Evolutionary conservation across 92 coral and sea anemone species (phyloP).

Genomic region (Zoanthus sansibaricus): DNA sequence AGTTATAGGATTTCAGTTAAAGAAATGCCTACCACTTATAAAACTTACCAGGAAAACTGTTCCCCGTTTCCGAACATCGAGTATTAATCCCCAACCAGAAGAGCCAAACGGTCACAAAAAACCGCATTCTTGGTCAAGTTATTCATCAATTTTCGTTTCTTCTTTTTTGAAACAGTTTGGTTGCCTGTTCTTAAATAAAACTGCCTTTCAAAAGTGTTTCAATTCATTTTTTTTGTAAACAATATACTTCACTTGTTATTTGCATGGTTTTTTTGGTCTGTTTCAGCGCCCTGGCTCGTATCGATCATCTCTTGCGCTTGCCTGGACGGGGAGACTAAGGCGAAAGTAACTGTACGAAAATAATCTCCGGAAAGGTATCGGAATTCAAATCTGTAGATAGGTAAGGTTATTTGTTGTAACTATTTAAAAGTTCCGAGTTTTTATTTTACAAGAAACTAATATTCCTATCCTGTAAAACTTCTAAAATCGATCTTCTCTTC

Average conservation of each 20-base stretch:
- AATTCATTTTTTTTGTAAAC: neutral
- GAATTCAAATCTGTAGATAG: neutral
- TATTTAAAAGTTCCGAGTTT: no score
- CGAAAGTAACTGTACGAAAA: neutral
- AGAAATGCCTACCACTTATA: neutral
- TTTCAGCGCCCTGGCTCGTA: neutral
- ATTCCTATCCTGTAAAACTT: no score
- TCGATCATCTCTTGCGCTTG: neutral
- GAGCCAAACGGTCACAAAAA: constrained; percentile 25
- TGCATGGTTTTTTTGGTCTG: neutral
- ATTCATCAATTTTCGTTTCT: neutral
- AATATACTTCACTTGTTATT: neutral
- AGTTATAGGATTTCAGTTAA: neutral
- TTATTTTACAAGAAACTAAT: no score
- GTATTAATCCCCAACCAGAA: constrained; percentile 19
- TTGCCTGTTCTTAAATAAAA: neutral
- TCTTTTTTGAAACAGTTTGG: neutral
- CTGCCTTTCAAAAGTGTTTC: neutral
- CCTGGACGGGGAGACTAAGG: constrained; percentile 10
- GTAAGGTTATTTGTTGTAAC: no score
- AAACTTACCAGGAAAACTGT: constrained; percentile 38
- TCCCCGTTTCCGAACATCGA: neutral
- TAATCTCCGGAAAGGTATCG: constrained; percentile 29
- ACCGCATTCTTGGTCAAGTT: constrained; percentile 36
- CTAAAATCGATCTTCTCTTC: no score